Conservation (phyloP, 2,888 invertebrate genomes). For the Synanthedon andrenaeformis region DNA sequence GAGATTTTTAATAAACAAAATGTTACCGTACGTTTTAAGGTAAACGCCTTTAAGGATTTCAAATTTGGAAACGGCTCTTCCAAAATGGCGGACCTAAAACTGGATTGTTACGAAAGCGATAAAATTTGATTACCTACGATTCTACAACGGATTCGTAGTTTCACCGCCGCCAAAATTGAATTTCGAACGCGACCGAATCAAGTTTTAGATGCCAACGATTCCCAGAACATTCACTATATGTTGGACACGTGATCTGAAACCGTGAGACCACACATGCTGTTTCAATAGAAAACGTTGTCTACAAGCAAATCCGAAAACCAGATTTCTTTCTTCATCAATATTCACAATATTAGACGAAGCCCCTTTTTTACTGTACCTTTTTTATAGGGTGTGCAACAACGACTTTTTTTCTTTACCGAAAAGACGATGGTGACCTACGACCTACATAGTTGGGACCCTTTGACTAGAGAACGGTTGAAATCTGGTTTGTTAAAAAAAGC, state of each 20-base stretch:
- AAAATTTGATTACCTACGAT: no score
- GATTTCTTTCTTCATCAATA: slow-evolving; percentile 69
- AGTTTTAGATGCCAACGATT: slow-evolving; percentile 27
- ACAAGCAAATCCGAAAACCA: slow-evolving; percentile 53
- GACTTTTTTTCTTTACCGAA: slow-evolving; percentile 58
- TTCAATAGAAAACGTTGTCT: slow-evolving; percentile 34
- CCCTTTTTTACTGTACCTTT: slow-evolving; percentile 57
- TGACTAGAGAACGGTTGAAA: slow-evolving; percentile 43
- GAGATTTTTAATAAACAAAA: no score
- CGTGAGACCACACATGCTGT: slow-evolving; percentile 61
- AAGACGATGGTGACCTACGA: slow-evolving; percentile 62
- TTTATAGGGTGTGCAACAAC: slow-evolving; percentile 44
- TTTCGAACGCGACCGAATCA: slow-evolving; percentile 21
- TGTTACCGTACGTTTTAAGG: no score
- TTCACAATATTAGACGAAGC: slow-evolving; percentile 67
- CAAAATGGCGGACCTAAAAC: no score
- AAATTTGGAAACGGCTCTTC: no score
- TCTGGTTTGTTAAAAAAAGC: slow-evolving; percentile 64
- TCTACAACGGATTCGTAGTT: no score
- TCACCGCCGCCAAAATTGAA: neutral
- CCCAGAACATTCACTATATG: slow-evolving; percentile 26
- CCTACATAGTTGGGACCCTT: slow-evolving; percentile 41
- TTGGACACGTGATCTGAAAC: slow-evolving; percentile 40
- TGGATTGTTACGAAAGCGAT: no score
- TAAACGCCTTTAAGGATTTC: no score